Evolutionary conservation across 2,113 vertebrate genomes (phyloP).

Genomic region (Eulemur rufifrons): DNA sequence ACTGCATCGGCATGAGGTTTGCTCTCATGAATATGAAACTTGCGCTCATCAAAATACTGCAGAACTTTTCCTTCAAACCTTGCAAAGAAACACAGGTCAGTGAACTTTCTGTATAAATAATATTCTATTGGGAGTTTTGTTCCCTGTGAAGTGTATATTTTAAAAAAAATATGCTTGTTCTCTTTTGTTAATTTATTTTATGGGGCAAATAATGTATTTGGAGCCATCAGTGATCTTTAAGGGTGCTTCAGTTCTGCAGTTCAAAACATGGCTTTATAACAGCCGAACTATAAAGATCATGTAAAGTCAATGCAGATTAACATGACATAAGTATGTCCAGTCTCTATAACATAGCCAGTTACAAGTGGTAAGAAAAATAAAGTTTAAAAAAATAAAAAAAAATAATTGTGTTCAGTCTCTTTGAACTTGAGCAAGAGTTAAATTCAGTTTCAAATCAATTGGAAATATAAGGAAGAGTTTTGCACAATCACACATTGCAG

Average conservation of each 20-base stretch:
- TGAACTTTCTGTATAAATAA: not conserved
- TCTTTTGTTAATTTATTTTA: not conserved
- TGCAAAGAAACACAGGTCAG: slow-evolving; percentile 86
- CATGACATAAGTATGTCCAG: not conserved
- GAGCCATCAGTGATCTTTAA: not conserved
- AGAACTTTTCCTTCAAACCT: not conserved
- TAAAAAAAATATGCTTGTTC: not conserved
- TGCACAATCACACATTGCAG: too few species aligned
- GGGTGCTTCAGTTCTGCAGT: not conserved
- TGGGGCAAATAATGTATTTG: not conserved
- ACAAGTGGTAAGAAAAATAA: too few species aligned
- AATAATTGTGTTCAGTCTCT: not conserved
- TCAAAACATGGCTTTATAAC: not conserved
- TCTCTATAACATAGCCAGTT: too few species aligned
- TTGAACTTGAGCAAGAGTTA: not conserved
- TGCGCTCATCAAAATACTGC: slow-evolving; percentile 81
- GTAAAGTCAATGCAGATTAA: not conserved
- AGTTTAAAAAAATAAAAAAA: too few species aligned
- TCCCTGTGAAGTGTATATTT: not conserved
- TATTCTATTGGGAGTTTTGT: not conserved
- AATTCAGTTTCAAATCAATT: not conserved
- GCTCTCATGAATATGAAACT: slow-evolving; percentile 85
- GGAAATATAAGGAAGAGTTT: not conserved
- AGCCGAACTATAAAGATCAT: not conserved
- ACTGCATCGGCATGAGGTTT: slow-evolving; percentile 90